Base-by-base conservation (phyloP, 2,888 invertebrate species). In the Pocota personata region DNA sequence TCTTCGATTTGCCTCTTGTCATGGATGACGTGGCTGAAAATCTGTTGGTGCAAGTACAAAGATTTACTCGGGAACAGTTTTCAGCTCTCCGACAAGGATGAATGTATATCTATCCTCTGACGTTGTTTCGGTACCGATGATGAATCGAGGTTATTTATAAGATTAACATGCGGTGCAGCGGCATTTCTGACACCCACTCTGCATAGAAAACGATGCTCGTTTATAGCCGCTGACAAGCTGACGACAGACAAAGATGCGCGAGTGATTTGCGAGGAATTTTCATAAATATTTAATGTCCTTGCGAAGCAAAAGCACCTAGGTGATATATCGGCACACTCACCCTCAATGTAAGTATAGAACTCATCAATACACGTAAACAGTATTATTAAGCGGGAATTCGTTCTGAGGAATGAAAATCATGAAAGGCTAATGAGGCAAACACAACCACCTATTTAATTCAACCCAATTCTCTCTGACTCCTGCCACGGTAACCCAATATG, bases 111-210 rank as follows among this genome's bases (percentile, higher is more conserved):
- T 55, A 55, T 71, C 27, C 16, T 57, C 46, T 76, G 66, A 37
- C 27, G 16, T 48, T 71, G 62, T 37, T 72, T 35, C 21, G 46
- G 21, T 37, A 55, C 12, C 30, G 64, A 66, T 79, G 79, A 79
- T 79, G 48, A 58, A 79, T 72, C 19, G 79, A 64, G 46, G 72
- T 64, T 72, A 72, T 79, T 79, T 79, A 79, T 57, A 72, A 48
- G 58, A 79, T 71, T 72, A 79, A 64, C 79, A 72, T 72, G 62
- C 69, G 79, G 72, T 79, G 55, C 60, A 60, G 1, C 21, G 21
- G 27, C 35, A 21, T 43, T 40, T 32, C 37, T 35, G 14, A 67
- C 58, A 58, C 67, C 24, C 40, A 40, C 21, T 37, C 50, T 12
- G 4, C 27, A 10, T 21, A 32, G 27, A 62, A 60, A 58, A 21